A percentile compares a stretch with the other conserved stretches of the same genome.
Conservation (phyloP, 2,797 vertebrate genomes). For the Lutjanus argentimaculatus region DNA sequence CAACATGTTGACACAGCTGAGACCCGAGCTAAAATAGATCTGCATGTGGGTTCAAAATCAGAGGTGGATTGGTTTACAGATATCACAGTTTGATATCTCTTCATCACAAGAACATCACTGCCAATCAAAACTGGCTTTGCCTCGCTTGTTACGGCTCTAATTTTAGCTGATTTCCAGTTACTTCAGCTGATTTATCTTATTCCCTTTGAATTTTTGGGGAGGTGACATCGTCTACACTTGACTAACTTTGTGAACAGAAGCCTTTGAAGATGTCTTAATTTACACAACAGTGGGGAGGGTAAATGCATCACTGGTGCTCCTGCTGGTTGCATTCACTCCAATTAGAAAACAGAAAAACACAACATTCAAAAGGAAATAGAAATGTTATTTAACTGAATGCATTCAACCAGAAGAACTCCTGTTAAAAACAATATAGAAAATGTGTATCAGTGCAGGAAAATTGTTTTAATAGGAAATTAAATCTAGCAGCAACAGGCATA, state of each 20-base stretch:
- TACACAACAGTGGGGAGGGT: conserved; percentile 40
- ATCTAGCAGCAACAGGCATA: too few relatives aligned
- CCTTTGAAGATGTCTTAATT: conserved; percentile 61
- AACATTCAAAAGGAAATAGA: conserved; percentile 3
- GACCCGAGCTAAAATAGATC: conserved; percentile 60
- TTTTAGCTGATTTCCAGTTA: conserved; percentile 52
- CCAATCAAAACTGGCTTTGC: conserved; percentile 35
- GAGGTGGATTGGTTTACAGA: conserved; percentile 37
- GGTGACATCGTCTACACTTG: conserved; percentile 33
- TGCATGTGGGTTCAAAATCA: conserved; percentile 37
- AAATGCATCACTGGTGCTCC: conserved; percentile 46
- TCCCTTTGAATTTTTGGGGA: conserved; percentile 52
- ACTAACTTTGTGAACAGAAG: conserved; percentile 33
- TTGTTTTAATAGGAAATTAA: not conserved
- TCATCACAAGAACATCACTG: conserved; percentile 37
- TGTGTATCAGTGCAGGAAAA: not conserved
- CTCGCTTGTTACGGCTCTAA: conserved; percentile 48
- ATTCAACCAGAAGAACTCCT: conserved; percentile 13
- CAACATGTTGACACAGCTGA: conserved; percentile 41
- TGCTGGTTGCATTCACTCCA: conserved; percentile 40
- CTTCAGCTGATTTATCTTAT: conserved; percentile 19
- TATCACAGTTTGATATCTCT: conserved; percentile 46
- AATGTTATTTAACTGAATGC: conserved; percentile 18
- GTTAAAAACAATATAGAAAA: conserved; percentile 1
- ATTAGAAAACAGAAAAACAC: conserved; percentile 29